Evolutionary conservation across 2,797 vertebrate genomes (phyloP).

Genomic region (Sparidentex hasta): DNA sequence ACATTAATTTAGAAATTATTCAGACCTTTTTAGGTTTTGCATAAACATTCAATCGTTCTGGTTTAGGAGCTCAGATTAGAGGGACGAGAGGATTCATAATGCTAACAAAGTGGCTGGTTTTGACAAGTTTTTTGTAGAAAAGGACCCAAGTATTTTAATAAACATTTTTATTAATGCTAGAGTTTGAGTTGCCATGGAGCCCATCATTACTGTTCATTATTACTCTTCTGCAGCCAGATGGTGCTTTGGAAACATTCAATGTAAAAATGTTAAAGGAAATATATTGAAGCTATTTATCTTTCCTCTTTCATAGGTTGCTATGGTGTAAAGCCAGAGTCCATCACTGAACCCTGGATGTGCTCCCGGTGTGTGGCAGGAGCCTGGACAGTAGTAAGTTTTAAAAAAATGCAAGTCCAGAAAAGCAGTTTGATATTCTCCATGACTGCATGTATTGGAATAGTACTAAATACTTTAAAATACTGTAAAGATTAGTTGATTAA

Average conservation of each 20-base stretch:
- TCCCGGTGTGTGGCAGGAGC: conserved; percentile 90
- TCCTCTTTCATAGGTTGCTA: conserved; percentile 90
- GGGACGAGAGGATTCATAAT: neutral
- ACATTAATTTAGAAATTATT: conserved; percentile 44
- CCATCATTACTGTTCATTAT: neutral
- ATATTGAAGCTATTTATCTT: conserved; percentile 11
- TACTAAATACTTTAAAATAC: neutral
- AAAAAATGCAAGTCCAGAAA: neutral
- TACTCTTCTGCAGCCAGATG: neutral
- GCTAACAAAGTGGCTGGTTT: neutral
- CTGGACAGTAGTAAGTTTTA: conserved; percentile 89
- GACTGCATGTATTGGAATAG: neutral
- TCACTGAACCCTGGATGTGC: conserved; percentile 91
- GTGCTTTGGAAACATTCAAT: neutral
- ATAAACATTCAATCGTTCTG: conserved; percentile 1
- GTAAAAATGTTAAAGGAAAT: neutral
- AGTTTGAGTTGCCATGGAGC: neutral
- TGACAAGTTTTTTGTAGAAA: neutral
- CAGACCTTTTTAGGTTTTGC: conserved; percentile 47
- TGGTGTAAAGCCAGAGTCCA: conserved; percentile 89
- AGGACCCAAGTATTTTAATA: neutral
- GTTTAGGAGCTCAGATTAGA: conserved; percentile 17
- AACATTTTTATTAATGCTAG: neutral
- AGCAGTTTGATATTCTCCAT: neutral
- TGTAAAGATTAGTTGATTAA: neutral